Conservation (phyloP, 2,888 invertebrate genomes). For the Thereva nobilitata region DNA sequence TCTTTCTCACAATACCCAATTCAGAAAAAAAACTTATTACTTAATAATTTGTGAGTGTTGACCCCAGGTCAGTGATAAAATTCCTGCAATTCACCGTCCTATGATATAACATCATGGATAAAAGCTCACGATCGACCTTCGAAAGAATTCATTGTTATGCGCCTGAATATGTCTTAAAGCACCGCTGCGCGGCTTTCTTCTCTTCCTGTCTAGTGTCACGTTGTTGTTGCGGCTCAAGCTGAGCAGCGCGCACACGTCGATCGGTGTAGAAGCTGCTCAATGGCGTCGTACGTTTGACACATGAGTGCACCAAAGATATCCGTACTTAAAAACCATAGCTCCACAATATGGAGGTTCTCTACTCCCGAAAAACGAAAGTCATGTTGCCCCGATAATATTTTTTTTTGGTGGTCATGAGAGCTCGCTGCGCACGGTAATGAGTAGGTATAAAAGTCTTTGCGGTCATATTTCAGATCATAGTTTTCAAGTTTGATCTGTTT, state of each 20-base stretch:
- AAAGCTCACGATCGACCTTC: constrained; percentile 14
- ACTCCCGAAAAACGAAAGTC: constrained; percentile 33
- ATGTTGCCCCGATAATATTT: constrained; percentile 18
- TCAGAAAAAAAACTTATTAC: no score
- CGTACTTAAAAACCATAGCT: neutral
- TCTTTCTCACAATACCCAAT: no score
- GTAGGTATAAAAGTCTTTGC: constrained; percentile 20
- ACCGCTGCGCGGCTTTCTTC: constrained; percentile 15
- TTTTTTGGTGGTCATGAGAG: constrained; percentile 28
- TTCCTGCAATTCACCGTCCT: neutral
- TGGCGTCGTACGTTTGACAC: neutral
- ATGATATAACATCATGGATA: no score
- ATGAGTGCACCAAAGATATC: constrained; percentile 12
- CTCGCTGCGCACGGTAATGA: constrained; percentile 4
- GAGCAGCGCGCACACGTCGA: neutral
- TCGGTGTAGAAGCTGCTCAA: no score
- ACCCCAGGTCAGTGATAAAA: neutral
- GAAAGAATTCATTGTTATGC: constrained; percentile 17
- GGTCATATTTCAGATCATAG: constrained; percentile 16
- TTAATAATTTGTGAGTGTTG: neutral
- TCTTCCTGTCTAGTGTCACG: constrained; percentile 25
- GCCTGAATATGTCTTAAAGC: neutral
- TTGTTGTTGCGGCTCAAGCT: constrained; percentile 10
- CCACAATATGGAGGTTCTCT: neutral
- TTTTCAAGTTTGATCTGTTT: neutral